Base-by-base conservation (phyloP, 1,140 invertebrate species). In the Phortica variegata region DNA sequence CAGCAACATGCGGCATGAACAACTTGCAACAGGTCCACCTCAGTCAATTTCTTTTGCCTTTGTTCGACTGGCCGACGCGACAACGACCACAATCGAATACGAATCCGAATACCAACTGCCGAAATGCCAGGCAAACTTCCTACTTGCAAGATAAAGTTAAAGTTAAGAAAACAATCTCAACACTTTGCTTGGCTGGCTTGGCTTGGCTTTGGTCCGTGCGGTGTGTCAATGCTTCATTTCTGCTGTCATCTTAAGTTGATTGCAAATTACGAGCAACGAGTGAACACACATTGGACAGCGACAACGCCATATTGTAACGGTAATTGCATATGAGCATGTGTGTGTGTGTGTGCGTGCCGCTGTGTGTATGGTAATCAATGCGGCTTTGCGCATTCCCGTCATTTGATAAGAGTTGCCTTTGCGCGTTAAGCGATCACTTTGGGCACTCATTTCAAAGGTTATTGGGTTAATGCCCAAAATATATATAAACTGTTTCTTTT, bases 201-300 rank as follows among this genome's bases (percentile, higher is more conserved):
- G 12, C 16, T n/a, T 8, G 26, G 3, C 13, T 37, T 47, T 71
- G 65, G 63, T 68, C 71, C 70, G 70, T 73, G 70, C 70, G 71
- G 59, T 53, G 60, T 66, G 70, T 73, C 70, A 73, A 73, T 73
- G 70, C 70, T 73, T 73, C 70, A 73, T 73, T 73, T 73, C 53
- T 71, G 56, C 65, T 73, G 70, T 73, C 70, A 73, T 73, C 70
- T 73, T 73, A 73, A 70, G 60, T 71, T 73, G 70, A 73, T 73
- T 73, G 70, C 70, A 73, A 73, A 66, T 73, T 73, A 73, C 70
- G 70, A 73, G 58, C 51, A 53, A 23, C 29, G n/a, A 23, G 15
- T 15, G 20, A n/a, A 37, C 34, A 20, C 29, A 15, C 26, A 46
- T 20, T 12, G 29, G 41, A 32, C 29, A 26, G 7, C 17, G 34